phyloP scores from a whole-genome alignment of 2,113 vertebrate species.

The Salvator merianae region DNA sequence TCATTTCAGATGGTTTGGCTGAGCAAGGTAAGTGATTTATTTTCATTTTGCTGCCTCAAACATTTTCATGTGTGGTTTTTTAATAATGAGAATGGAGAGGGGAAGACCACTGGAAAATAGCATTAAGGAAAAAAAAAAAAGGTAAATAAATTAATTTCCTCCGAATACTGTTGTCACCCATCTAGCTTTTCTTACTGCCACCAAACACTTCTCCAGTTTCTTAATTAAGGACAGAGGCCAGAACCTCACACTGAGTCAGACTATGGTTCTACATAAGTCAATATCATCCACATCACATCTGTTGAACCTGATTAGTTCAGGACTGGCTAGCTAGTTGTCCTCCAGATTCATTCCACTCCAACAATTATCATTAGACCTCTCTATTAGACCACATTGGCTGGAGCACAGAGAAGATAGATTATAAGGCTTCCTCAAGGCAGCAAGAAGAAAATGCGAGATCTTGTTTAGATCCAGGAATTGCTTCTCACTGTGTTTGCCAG shows the following conservation, averaged over 20 bases:
- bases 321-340: too few relatives aligned
- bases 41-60: conserved; percentile 61
- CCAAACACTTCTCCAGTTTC: not conserved
- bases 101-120: not conserved
- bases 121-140: not conserved
- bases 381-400: too few relatives aligned
- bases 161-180: not conserved
- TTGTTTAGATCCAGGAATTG: too few relatives aligned
- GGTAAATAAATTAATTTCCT: not conserved
- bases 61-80: conserved; percentile 44
- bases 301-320: not conserved
- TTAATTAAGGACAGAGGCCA: not conserved
- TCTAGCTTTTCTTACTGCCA: not conserved
- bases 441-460: too few relatives aligned
- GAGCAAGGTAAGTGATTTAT: conserved; percentile 33
- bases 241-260: not conserved
- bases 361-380: too few relatives aligned
- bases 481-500: too few relatives aligned
- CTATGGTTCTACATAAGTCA: not conserved
- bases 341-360: too few relatives aligned
- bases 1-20: conserved; percentile 55
- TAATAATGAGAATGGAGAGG: not conserved
- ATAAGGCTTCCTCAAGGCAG: too few relatives aligned
- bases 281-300: not conserved
- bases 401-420: too few relatives aligned